Base-by-base conservation (phyloP, 2,113 vertebrate genomes). In the Callocephalon fimbriatum region DNA sequence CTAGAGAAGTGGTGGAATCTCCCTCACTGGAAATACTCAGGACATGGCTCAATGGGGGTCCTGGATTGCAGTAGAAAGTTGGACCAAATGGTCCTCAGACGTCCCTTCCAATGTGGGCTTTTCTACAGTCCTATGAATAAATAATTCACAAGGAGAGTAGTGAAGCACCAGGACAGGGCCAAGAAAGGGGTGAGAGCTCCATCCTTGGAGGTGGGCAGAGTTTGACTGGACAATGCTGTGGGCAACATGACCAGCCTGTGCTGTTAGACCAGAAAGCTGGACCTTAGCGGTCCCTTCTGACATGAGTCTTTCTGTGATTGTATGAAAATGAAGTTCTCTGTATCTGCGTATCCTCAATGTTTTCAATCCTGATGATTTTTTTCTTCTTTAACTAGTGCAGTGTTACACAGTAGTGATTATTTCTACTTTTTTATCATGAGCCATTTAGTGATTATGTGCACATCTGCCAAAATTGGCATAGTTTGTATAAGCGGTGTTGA, bases 261-360 rank as follows among this genome's bases (percentile, higher is more conserved):
- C 61, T 42, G 2, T 58, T 6, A 27, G 63, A 70, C 56, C 70
- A 47, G 62, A 44, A 62, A 58, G 38, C 44, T 53, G 70, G 44
- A 48, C 50, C 40, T 54, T 6, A 42, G 11, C 20, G 20, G 12
- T 26, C 35, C 40, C 53, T 72, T 67, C 26, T 37, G 63, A 37
- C 38, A 10, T 4, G 18, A 5, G 8, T 35, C 32, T 35, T n/a
- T 35, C 32, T 27, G 1, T 45, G 53, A 6, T 4, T 79, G 14
- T 47, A 1, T 54, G n/a, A 74, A 26, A 18, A 37, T 45, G 15
- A 80, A 19, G 7, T 70, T 77, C 37, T 80, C 77, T 31, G 6
- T 10, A 23, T 15, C 14, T 59, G 6, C 27, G 5, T 66, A 29
- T 6, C 51, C 35, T 22, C 13, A 7, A 0, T 74, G 11, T n/a